A percentile compares a stretch with the other conserved stretches of the same genome.
Conservation (phyloP, 1,140 invertebrate genomes). For the Platorchestia sp. region DNA sequence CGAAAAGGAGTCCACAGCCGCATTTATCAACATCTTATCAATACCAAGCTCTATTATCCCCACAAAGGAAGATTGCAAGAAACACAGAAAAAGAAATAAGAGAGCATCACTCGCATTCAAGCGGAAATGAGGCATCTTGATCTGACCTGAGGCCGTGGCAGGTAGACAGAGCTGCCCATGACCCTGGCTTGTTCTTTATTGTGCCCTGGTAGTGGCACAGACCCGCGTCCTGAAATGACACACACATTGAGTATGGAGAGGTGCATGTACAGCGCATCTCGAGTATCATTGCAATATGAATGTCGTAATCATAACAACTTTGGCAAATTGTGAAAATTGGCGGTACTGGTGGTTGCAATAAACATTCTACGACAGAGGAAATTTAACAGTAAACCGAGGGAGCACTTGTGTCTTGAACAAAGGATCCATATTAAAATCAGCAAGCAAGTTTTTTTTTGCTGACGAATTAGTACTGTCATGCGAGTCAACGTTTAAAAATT, state of each 20-base stretch:
- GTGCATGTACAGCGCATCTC: conserved; percentile 58
- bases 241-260: conserved; percentile 39
- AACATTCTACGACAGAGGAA: too few species aligned
- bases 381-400: too few species aligned
- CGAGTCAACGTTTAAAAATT: too few species aligned
- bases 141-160: conserved; percentile 80
- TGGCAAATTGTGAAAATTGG: neutral
- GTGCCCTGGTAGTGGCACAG: conserved; percentile 88
- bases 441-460: too few species aligned
- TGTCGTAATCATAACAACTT: conserved; percentile 50
- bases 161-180: conserved; percentile 89
- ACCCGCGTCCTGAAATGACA: conserved; percentile 77
- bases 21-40: neutral
- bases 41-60: neutral
- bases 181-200: conserved; percentile 79
- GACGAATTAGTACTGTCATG: too few species aligned
- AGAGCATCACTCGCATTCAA: neutral
- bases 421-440: too few species aligned
- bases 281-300: conserved; percentile 7
- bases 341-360: neutral
- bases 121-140: neutral
- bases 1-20: neutral
- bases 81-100: neutral
- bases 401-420: too few species aligned
- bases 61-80: too few species aligned